Conservation (phyloP, 2,113 vertebrate genomes). For the Scortum barcoo region DNA sequence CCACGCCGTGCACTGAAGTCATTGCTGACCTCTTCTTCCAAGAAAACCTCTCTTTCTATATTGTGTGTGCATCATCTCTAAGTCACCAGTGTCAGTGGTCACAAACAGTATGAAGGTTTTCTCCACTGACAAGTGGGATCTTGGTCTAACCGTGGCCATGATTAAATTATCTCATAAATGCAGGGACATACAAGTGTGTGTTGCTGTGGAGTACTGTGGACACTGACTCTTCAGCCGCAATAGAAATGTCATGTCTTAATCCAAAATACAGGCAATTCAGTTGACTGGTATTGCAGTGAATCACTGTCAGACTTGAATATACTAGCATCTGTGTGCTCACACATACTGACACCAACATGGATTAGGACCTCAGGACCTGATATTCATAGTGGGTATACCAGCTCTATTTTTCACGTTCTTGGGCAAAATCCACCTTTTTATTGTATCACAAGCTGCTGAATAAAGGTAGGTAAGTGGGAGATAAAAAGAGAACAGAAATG, state of each 20-base stretch:
- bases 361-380: neutral
- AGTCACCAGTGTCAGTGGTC: neutral
- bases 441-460: conserved; percentile 5
- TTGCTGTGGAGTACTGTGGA: neutral
- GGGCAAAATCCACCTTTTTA: conserved; percentile 3
- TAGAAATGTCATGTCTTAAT: conserved; percentile 42
- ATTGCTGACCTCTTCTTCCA: too few relatives aligned
- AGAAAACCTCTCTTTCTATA: neutral
- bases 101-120: conserved; percentile 3
- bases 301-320: conserved; percentile 36
- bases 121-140: neutral
- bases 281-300: neutral
- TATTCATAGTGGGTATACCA: neutral
- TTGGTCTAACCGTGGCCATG: neutral
- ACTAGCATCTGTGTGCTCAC: neutral
- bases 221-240: conserved; percentile 41
- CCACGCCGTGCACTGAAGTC: neutral
- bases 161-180: neutral
- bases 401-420: conserved; percentile 1
- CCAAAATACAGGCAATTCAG: conserved; percentile 10
- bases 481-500: conserved; percentile 1
- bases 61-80: neutral
- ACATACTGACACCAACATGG: neutral
- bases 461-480: neutral
- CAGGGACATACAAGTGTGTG: neutral